Evolutionary conservation across 2,113 vertebrate genomes (phyloP).

Genomic region (Pelodiscus sinensis): DNA sequence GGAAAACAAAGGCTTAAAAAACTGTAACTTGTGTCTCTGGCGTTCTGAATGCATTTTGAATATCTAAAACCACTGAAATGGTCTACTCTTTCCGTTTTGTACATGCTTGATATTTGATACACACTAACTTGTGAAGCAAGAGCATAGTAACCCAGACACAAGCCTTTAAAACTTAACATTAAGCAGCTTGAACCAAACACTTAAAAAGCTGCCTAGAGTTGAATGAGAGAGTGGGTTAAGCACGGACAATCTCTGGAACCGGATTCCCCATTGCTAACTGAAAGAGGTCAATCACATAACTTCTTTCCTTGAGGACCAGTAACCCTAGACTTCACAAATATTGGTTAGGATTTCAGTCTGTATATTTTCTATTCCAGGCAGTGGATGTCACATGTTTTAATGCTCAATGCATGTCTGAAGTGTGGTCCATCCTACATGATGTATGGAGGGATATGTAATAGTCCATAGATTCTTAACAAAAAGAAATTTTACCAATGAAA

Average conservation of each 20-base stretch:
- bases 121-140: background rate
- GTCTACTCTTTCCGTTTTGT: background rate
- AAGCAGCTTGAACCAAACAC: background rate
- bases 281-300: background rate
- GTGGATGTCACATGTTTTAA: background rate
- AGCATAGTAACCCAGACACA: background rate
- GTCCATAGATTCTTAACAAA: background rate
- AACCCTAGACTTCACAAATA: background rate
- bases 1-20: background rate
- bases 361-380: background rate
- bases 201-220: background rate
- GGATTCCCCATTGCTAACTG: background rate
- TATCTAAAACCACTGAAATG: background rate
- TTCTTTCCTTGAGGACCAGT: background rate
- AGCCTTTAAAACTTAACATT: slow-evolving; percentile 5
- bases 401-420: background rate
- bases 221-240: background rate
- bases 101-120: background rate
- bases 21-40: background rate
- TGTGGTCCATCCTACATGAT: background rate
- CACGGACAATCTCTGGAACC: background rate
- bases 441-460: background rate
- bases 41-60: background rate
- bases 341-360: background rate
- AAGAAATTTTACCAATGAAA: too few species aligned